Base-by-base conservation (phyloP, 2,888 invertebrate species). In the Eucera pruinosa region DNA sequence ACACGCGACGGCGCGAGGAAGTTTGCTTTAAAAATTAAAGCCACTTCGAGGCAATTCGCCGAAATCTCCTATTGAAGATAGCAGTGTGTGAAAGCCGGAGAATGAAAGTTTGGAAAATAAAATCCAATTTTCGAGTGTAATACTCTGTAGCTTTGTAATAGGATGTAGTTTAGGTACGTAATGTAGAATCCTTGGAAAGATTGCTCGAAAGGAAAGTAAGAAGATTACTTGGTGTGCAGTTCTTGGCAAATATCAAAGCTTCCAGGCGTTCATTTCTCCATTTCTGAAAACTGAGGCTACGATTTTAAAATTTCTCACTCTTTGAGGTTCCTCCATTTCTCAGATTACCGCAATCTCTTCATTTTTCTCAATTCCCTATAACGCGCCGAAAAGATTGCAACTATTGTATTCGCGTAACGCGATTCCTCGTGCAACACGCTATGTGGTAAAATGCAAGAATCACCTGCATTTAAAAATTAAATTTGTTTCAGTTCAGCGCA, bases 101-200 rank as follows among this genome's bases (percentile, higher is more conserved):
- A 4, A 1, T 30, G 33, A 5, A 33, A 65, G 36, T 43, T 33
- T 33, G 4, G 33, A 23, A 57, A 57, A 23, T 65, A 45, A 57
- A n/a, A 33, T 57, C 13, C 13, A 4, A n/a, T 55, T 55, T 33
- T 33, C 65, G 55, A 4, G 43, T 13, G 6, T 23, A 66, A 66
- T 57, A 30, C 11, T 20, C 20, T n/a, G 15, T 2, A 33, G 27
- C 20, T 41, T 13, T 9, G 30, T 43, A 43, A 55, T 23, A 20
- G n/a, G n/a, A n/a, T 3, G 11, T 20, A 9, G 30, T 18, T 47
- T 20, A 15, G 18, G 4, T 25, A 27, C n/a, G 13, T 25, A n/a
- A n/a, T 23, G 57, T 41, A 20, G 15, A 39, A 23, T 62, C 18
- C 33, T 13, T 18, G 23, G 2, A 25, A 30, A 33, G 36, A 39